These are phyloP conservation scores for Vespertilio murinus DNA, from an alignment of 2,797 vertebrate genomes.

Conservation along the genomic window DNA sequence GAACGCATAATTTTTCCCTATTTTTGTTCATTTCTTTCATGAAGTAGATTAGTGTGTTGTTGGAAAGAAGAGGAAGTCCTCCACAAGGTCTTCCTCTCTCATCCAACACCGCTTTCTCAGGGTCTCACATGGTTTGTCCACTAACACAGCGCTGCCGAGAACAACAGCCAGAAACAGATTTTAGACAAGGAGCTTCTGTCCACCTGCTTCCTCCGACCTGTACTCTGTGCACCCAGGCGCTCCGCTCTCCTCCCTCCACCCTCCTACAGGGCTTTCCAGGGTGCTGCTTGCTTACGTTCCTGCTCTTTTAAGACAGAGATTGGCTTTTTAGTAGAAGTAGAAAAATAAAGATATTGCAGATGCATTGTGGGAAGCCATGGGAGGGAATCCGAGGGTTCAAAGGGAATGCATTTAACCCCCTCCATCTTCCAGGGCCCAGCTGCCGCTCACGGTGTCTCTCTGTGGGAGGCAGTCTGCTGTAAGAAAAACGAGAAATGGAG, in stretches of 20 bases:
- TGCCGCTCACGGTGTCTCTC: background rate
- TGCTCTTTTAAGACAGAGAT: background rate
- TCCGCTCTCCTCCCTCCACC: fast-evolving
- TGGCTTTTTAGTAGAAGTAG: background rate
- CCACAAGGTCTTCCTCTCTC: background rate
- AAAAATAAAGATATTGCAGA: background rate
- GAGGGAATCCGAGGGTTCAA: background rate
- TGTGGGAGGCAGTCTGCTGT: background rate
- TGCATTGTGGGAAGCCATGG: background rate
- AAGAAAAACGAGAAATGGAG: background rate
- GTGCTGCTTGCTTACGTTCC: background rate
- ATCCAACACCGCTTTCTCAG: background rate
- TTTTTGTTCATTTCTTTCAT: background rate
- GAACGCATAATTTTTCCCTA: background rate
- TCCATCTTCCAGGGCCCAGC: background rate
- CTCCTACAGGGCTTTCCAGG: background rate
- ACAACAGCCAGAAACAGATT: background rate
- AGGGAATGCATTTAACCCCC: background rate
- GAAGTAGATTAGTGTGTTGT: background rate
- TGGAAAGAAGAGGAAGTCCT: background rate
- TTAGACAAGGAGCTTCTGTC: background rate
- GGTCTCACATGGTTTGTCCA: background rate
- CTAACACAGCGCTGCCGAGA: background rate
- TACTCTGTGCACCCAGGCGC: background rate
- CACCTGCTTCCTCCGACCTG: background rate